A percentile compares a stretch with the other conserved stretches of the same genome.
Conservation (phyloP, 2,888 invertebrate species). For the Coleophora deauratella region DNA sequence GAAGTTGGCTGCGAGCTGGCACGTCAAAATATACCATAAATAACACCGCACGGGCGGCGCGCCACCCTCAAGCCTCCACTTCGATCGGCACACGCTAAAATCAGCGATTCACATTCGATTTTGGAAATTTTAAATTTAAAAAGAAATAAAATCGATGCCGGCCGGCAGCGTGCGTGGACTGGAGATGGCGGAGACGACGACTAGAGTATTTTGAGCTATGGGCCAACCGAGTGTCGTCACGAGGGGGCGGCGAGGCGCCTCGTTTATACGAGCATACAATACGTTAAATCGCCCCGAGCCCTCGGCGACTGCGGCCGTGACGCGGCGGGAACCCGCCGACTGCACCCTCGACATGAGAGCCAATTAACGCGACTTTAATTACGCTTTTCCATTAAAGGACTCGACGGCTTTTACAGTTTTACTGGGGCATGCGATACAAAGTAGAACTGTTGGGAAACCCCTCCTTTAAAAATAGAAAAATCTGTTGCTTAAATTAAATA, state of each 20-base stretch:
- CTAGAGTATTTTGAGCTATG: conserved; percentile 30
- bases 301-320: conserved; percentile 42
- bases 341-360: conserved; percentile 39
- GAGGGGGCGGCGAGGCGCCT: conserved; percentile 26
- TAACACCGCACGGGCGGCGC: conserved; percentile 57
- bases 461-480: no score
- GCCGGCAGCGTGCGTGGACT: conserved; percentile 36
- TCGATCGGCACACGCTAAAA: conserved; percentile 40
- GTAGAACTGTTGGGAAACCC: no score
- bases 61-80: conserved; percentile 35
- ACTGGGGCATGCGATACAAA: conserved; percentile 12
- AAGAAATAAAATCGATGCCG: conserved; percentile 37
- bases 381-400: conserved; percentile 44
- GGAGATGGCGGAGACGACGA: conserved; percentile 17
- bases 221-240: conserved; percentile 28
- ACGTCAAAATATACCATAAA: conserved; percentile 73
- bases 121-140: conserved; percentile 28
- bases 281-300: conserved; percentile 55
- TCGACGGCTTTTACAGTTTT: conserved; percentile 24
- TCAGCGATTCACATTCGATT: conserved; percentile 28
- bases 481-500: no score
- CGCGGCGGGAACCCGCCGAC: conserved; percentile 32
- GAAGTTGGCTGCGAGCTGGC: conserved; percentile 63
- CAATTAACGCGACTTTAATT: conserved; percentile 54
- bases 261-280: conserved; percentile 48